Conservation (phyloP, 2,888 invertebrate species). For the Tipula helvola region DNA sequence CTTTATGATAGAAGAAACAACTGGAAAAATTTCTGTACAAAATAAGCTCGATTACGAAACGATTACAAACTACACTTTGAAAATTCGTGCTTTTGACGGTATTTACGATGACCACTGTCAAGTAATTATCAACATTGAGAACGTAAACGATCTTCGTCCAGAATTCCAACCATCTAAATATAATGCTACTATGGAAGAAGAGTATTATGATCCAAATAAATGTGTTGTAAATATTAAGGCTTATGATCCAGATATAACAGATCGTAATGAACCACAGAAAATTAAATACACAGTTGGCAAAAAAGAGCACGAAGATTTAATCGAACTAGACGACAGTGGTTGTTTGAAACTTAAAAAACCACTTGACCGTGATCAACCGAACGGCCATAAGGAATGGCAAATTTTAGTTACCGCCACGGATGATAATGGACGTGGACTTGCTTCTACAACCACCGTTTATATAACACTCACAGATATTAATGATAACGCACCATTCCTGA, state of each 20-base stretch:
- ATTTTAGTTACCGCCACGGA: conserved; percentile 64
- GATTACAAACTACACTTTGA: conserved; percentile 71
- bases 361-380: conserved; percentile 79
- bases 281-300: conserved; percentile 66
- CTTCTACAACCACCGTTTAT: conserved; percentile 54
- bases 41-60: conserved; percentile 70
- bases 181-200: conserved; percentile 63
- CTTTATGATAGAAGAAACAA: conserved; percentile 71
- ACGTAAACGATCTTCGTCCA: conserved; percentile 89
- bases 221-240: conserved; percentile 61
- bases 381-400: conserved; percentile 72
- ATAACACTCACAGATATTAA: conserved; percentile 71
- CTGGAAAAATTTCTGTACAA: conserved; percentile 75
- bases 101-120: conserved; percentile 68
- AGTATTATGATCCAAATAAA: conserved; percentile 46
- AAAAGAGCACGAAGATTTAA: conserved; percentile 53
- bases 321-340: conserved; percentile 61
- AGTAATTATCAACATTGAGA: conserved; percentile 73
- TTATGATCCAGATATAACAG: conserved; percentile 75
- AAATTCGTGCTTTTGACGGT: conserved; percentile 74
- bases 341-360: conserved; percentile 52
- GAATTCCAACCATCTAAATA: conserved; percentile 59
- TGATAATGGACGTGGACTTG: conserved; percentile 52
- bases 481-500: conserved; percentile 84
- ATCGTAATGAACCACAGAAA: conserved; percentile 59